Conservation (phyloP, 2,113 vertebrate genomes). For the Bagarius yarrelli region DNA sequence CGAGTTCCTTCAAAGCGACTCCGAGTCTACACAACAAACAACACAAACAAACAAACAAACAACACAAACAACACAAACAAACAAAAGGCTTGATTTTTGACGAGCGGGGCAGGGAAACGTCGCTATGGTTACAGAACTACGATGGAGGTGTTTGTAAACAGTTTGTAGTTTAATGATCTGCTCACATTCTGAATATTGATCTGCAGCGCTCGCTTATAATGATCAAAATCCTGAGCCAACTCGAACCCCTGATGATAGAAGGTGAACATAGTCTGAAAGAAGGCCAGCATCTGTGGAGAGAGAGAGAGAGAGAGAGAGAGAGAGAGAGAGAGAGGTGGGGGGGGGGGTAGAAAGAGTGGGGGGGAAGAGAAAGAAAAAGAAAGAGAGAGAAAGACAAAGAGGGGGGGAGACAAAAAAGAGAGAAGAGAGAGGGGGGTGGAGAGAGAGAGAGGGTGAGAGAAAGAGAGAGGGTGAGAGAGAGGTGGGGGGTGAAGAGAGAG, state of each 20-base stretch:
- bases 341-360: neutral
- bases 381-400: no score
- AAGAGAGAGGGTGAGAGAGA: no score
- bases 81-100: neutral
- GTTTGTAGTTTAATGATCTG: neutral
- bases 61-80: neutral
- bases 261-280: slow-evolving; percentile 97
- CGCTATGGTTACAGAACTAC: neutral
- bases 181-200: slow-evolving; percentile 99
- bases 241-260: slow-evolving; percentile 98
- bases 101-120: no score
- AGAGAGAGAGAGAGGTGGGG: neutral
- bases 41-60: neutral
- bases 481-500: no score
- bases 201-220: slow-evolving; percentile 92
- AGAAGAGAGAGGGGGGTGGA: no score
- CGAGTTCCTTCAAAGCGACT: slow-evolving; percentile 92
- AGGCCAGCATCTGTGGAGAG: slow-evolving; percentile 85
- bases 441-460: no score
- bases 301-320: slow-evolving; percentile 16
- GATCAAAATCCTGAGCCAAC: slow-evolving; percentile 95
- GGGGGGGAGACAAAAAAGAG: no score
- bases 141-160: neutral
- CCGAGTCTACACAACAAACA: slow-evolving; percentile 75
- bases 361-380: neutral